Evolutionary conservation across 2,888 invertebrate genomes (phyloP).

Genomic region (Drosophila anomalipes): DNA sequence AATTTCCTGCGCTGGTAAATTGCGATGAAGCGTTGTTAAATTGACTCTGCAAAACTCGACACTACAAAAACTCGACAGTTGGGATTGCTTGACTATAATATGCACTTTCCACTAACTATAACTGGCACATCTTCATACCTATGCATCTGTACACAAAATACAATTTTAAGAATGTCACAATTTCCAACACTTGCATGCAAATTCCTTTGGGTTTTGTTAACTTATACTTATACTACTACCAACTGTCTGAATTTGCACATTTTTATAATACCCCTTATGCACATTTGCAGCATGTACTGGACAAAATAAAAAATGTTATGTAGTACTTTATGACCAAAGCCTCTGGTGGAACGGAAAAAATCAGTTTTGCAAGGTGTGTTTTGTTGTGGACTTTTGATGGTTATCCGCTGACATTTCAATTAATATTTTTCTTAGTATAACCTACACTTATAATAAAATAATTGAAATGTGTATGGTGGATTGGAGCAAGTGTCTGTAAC

Average conservation of each 20-base stretch:
- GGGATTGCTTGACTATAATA: neutral
- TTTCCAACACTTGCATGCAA: neutral
- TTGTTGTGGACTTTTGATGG: constrained; percentile 9
- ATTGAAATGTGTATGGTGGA: neutral
- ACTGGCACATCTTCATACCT: neutral
- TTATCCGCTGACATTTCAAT: constrained; percentile 57
- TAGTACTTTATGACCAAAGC: constrained; percentile 28
- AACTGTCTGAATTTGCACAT: neutral
- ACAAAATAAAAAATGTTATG: neutral
- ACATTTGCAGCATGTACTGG: neutral
- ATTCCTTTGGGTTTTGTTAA: neutral
- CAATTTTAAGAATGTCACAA: neutral
- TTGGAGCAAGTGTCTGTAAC: neutral
- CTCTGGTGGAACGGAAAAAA: constrained; percentile 11
- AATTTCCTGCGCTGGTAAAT: constrained; percentile 38
- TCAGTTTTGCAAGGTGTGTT: neutral
- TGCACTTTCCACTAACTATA: neutral
- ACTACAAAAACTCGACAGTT: neutral
- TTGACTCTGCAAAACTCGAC: constrained; percentile 2
- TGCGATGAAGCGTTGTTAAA: constrained; percentile 10
- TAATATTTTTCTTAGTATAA: constrained; percentile 27
- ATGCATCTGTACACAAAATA: neutral
- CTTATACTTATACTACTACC: neutral
- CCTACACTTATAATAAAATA: neutral
- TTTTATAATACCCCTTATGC: neutral